These are phyloP conservation scores for Odontocolon sp. DNA, from an alignment of 2,888 invertebrate species.

Conservation along the genomic window DNA sequence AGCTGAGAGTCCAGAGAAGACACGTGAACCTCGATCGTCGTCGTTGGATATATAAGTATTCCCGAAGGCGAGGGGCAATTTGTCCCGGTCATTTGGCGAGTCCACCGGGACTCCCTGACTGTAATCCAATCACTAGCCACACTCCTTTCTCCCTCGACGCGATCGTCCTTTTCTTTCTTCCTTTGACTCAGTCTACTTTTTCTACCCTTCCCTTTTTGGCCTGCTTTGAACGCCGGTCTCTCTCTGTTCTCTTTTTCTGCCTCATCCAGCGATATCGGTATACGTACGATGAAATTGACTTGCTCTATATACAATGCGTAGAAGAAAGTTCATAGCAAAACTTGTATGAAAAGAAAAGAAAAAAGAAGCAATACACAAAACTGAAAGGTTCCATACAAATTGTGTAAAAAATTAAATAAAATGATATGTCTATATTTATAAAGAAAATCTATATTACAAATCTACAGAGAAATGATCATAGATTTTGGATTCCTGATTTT, in stretches of 20 bases:
- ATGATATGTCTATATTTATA: too few species aligned
- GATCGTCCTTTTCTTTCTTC: constrained; percentile 44
- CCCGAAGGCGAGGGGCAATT: constrained; percentile 81
- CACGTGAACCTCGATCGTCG: constrained; percentile 68
- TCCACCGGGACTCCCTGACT: constrained; percentile 80
- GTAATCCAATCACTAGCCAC: constrained; percentile 81
- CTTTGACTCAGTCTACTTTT: constrained; percentile 45
- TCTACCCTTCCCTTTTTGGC: constrained; percentile 31
- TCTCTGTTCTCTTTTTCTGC: background rate
- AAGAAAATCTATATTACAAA: too few species aligned
- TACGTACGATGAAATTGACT: too few species aligned
- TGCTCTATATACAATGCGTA: too few species aligned
- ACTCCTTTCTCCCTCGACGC: constrained; percentile 69
- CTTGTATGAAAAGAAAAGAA: too few species aligned
- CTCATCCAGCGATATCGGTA: constrained; percentile 26
- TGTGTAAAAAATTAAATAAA: too few species aligned
- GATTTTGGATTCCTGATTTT: too few species aligned
- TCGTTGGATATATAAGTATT: constrained; percentile 80
- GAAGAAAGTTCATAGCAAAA: too few species aligned
- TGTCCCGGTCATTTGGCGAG: constrained; percentile 81
- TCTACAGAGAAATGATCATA: too few species aligned
- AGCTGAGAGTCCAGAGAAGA: too few species aligned
- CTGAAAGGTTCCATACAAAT: too few species aligned
- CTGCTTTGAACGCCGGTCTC: constrained; percentile 17
- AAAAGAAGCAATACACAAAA: too few species aligned